phyloP scores from a whole-genome alignment of 2,888 invertebrate species.

The Rambutsinella grinnellia region DNA sequence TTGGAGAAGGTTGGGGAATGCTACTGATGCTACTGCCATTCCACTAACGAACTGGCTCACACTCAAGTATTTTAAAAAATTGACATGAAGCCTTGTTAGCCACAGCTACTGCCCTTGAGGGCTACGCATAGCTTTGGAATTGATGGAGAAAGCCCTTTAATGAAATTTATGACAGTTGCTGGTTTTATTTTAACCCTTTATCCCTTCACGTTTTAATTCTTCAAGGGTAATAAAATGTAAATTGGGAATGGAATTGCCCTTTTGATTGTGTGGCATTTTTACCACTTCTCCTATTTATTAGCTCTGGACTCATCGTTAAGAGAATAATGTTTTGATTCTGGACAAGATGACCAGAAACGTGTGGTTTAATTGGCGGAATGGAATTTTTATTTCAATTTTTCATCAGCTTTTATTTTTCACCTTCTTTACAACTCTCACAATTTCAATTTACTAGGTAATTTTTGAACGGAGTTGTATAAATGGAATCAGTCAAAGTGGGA shows the following conservation, averaged over 20 bases:
- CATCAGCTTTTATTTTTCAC: not conserved
- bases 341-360: not conserved
- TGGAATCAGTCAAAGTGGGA: conserved; percentile 5
- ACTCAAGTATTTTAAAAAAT: conserved; percentile 11
- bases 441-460: not conserved
- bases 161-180: conserved; percentile 48
- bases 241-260: conserved; percentile 29
- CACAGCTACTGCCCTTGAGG: conserved; percentile 28
- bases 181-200: conserved; percentile 21
- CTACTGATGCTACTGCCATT: not conserved
- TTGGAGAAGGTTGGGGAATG: not conserved
- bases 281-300: conserved; percentile 3
- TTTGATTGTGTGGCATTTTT: conserved; percentile 36
- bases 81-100: not conserved
- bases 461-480: not conserved
- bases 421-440: too few species aligned
- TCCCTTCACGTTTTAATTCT: conserved; percentile 4
- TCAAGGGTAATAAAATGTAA: conserved; percentile 20
- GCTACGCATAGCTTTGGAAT: not conserved
- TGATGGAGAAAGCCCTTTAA: conserved; percentile 34
- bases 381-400: conserved; percentile 50
- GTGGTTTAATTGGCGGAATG: conserved; percentile 42
- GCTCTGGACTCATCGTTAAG: not conserved
- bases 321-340: not conserved
- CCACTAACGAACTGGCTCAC: conserved; percentile 47